These are phyloP conservation scores for Rhopalosiphum nymphaeae DNA, from an alignment of 2,888 invertebrate species.

Conservation along the genomic window DNA sequence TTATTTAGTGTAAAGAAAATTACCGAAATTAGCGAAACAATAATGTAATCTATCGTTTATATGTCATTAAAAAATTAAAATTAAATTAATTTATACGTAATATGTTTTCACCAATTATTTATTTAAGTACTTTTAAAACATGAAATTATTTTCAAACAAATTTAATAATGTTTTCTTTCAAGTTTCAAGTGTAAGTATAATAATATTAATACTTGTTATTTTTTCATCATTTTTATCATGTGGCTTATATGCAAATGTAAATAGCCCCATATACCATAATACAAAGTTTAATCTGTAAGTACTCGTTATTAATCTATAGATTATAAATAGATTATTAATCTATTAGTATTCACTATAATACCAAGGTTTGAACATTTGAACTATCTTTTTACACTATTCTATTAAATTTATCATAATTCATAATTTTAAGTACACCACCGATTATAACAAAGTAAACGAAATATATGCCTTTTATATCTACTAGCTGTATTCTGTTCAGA, in stretches of 20 bases:
- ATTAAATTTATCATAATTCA: neutral
- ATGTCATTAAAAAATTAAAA: neutral
- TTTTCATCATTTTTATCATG: neutral
- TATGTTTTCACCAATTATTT: neutral
- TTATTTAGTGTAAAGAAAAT: neutral
- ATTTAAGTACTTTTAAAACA: neutral
- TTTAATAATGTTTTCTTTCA: neutral
- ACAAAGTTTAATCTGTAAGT: neutral
- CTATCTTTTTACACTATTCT: neutral
- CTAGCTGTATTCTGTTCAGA: neutral
- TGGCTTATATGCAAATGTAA: neutral
- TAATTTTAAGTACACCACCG: neutral
- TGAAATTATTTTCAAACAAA: neutral
- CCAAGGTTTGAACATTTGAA: neutral
- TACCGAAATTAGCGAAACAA: neutral
- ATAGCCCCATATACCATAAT: neutral
- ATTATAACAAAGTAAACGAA: neutral
- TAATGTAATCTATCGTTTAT: neutral
- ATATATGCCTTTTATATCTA: neutral
- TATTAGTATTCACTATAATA: neutral
- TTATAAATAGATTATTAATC: too few relatives aligned
- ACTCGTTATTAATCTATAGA: neutral
- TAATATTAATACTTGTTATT: neutral
- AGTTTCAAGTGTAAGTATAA: too few relatives aligned
- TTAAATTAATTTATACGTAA: neutral